These are phyloP conservation scores for Heliocidaris tuberculata DNA, from an alignment of 35 echinoderm and acorn worm genomes.

Conservation along the genomic window DNA sequence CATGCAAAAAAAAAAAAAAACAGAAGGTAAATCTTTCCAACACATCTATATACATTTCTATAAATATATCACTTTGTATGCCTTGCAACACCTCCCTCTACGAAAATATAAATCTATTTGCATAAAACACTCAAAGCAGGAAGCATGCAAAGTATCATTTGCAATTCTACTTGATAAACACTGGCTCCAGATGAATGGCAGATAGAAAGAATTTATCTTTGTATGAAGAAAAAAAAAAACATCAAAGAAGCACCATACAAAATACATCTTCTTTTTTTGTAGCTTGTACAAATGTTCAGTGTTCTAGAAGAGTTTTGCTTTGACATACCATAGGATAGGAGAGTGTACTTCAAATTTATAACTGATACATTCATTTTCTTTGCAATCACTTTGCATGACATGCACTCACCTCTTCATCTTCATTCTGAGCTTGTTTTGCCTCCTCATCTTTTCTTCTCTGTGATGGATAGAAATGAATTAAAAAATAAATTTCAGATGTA, in stretches of 20 bases:
- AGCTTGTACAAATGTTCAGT: too few relatives aligned
- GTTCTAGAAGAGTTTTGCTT: too few relatives aligned
- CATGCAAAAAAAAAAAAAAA: neutral
- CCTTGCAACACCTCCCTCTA: neutral
- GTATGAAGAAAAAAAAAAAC: too few relatives aligned
- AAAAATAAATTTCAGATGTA: neutral
- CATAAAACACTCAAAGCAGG: neutral
- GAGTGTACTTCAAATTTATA: too few relatives aligned
- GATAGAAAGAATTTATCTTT: too few relatives aligned
- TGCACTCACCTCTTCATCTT: slow-evolving; percentile 72
- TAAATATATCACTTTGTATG: neutral
- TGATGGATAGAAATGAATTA: neutral
- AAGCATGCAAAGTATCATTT: neutral
- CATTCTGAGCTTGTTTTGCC: slow-evolving; percentile 62
- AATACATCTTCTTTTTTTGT: too few relatives aligned
- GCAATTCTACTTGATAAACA: too few relatives aligned
- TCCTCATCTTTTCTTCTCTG: slow-evolving; percentile 92
- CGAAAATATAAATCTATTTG: too few relatives aligned
- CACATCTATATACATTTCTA: neutral
- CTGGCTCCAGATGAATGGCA: too few relatives aligned
- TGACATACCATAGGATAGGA: too few relatives aligned
- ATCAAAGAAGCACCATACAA: too few relatives aligned
- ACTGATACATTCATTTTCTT: neutral
- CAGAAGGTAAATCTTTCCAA: neutral
- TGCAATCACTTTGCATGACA: neutral